Evolutionary conservation across 2,113 vertebrate genomes (phyloP).

Genomic region (Hepsetus odoe): DNA sequence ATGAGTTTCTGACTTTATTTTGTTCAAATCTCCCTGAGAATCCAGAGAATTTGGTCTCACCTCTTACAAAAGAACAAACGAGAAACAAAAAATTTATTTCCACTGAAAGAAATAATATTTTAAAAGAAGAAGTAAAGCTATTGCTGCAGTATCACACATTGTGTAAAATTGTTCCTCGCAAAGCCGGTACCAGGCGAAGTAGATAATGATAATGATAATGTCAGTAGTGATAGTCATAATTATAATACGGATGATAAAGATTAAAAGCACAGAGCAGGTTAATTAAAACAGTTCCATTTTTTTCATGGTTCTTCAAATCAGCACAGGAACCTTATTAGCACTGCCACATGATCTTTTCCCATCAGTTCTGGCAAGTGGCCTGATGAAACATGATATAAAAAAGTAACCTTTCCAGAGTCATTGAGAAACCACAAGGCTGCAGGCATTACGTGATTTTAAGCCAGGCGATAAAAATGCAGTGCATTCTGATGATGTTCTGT

Average conservation of each 20-base stretch:
- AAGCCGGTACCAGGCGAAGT: neutral
- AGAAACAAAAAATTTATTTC: slow-evolving; percentile 8
- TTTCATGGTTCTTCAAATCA: neutral
- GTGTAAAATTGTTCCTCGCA: neutral
- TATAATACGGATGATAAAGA: neutral
- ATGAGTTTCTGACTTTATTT: neutral
- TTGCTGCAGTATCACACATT: neutral
- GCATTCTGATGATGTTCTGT: neutral
- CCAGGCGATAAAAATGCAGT: slow-evolving; percentile 12
- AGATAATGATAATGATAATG: slow-evolving; percentile 7
- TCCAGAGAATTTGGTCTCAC: neutral
- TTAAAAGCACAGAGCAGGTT: neutral
- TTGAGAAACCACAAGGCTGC: slow-evolving; percentile 9
- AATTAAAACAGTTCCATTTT: neutral
- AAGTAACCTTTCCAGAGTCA: slow-evolving; percentile 28
- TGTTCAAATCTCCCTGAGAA: no score
- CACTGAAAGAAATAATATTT: neutral
- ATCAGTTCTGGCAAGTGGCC: slow-evolving; percentile 7
- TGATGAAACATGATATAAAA: slow-evolving; percentile 16
- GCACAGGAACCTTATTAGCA: neutral
- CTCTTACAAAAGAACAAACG: neutral
- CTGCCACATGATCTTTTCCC: neutral
- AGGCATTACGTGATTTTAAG: neutral
- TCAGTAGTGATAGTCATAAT: neutral
- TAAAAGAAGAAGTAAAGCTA: neutral